Base-by-base conservation (phyloP, 23 tunicate genomes). In the Trididemnum clinides region DNA sequence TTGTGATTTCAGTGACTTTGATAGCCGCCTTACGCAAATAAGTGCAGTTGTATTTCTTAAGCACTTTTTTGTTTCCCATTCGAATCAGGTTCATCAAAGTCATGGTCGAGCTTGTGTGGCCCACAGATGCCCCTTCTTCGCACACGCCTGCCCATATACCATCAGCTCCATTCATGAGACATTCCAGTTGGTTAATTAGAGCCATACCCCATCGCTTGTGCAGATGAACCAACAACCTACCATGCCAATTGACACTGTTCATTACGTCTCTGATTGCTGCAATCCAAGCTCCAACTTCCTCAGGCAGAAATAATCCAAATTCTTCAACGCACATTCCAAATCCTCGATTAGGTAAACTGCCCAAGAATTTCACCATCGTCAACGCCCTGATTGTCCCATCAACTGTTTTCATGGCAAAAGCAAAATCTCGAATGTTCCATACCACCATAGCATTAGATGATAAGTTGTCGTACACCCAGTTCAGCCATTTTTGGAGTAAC, bases 11-110 rank as follows among this genome's bases (percentile, higher is more conserved):
- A 5, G 83, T 51, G 34, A 78, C 83, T 28, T 51, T 78, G 22
- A 51, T 78, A 21, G 83, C 83, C 2, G 83, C 83, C 32, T 78
- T 33, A 50, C 83, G 28, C 20, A 78, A 35, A 51, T 78, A 78
- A 28, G 22, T 25, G 28, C 83, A 78, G 34, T 78, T 78, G 69
- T 50, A 78, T 28, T 51, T 78, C 20, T 78, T 28, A 6, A 78
- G 28, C 3, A 78, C 83, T 27, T 78, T 78, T 25, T 78, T 78
- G 83, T 78, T 78, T 78, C 83, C 83, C 69, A 78, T 78, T 51
- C 83, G 23, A 25, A 78, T 26, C 4, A 78, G 83, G 32, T 78
- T 78, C 83, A 78, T 78, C 38, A 78, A 28, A 1, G 83, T 78
- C 20, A 78, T 20, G 19, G 69, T 50, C 23, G 83, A 78, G 28